These are phyloP conservation scores for Alloplasta piceator DNA, from an alignment of 2,888 invertebrate genomes.

Conservation along the genomic window DNA sequence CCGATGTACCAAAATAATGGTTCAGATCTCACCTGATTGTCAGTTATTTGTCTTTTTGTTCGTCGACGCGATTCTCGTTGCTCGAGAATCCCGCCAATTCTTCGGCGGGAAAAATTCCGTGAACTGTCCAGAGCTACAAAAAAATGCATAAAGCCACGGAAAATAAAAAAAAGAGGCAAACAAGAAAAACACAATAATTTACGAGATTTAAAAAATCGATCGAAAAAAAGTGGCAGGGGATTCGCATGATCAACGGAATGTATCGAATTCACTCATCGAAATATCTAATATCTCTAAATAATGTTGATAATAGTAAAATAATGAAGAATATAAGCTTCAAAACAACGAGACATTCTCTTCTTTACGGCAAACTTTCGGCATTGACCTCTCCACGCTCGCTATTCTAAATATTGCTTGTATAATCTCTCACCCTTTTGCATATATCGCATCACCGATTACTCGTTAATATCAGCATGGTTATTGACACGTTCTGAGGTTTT, in stretches of 20 bases:
- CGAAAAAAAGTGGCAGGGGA: too few species aligned
- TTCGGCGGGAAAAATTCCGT: too few species aligned
- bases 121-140: background rate
- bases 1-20: too few species aligned
- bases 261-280: background rate
- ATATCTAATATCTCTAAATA: constrained; percentile 50
- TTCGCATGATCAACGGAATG: too few species aligned
- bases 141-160: constrained; percentile 12
- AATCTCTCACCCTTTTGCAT: constrained; percentile 31
- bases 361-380: constrained; percentile 36
- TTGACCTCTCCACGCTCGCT: constrained; percentile 38
- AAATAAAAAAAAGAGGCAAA: constrained; percentile 6
- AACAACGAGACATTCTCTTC: constrained; percentile 58
- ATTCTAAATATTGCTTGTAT: constrained; percentile 35
- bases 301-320: constrained; percentile 44
- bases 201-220: too few species aligned
- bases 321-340: constrained; percentile 47
- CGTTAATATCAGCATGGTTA: too few species aligned
- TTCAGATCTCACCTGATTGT: too few species aligned
- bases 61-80: too few species aligned
- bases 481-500: too few species aligned
- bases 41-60: too few species aligned
- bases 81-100: too few species aligned
- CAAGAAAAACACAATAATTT: constrained; percentile 8
- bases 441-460: too few species aligned